Base-by-base conservation (phyloP, 1,140 invertebrate species). In the Cotesia typhae region DNA sequence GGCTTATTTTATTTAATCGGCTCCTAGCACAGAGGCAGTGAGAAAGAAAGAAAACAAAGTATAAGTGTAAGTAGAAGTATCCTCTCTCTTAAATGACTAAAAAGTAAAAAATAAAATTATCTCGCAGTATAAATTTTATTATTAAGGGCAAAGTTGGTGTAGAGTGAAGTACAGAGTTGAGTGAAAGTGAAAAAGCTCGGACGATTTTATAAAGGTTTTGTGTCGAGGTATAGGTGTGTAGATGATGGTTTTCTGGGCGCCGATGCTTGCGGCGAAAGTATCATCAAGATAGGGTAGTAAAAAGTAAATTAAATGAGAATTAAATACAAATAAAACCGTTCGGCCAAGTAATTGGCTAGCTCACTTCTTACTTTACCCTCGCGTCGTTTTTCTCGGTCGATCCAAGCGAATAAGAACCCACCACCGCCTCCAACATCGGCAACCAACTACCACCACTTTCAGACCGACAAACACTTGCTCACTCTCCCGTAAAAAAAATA, bases 231-330 rank as follows among this genome's bases (percentile, higher is more conserved):
- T 9, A 20, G 2, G 20, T 20, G 17, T 28, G 1, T 59, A 4
- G 20, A 28, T 59, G 41, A 47, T 59, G 57, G 20, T 59, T 59
- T 59, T 59, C 14, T 28, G 20, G 20, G 20, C 17, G 57, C 20
- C 7, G 20, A 28, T 20, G 57, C 14, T 59, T 59, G 57, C 12
- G 57, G 17, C 61, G 35, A 63, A 67, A 52, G 38, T 51, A 52
- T 61, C 51, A 47, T 55, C 9, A 47, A 51, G 66, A 61, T 59
- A 20, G 59, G 72, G 47, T 80, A 80, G 80, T 85, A 86, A 85
- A 85, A 85, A 85, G 84, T 85, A 86, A 86, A 85, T 86, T 84
- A 86, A 86, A 85, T 84, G 82, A 86, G 85, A 86, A 85, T 86
- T 85, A 86, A 85, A 85, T 84, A 85, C 79, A 85, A 86, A 86